Conservation (phyloP, 2,888 invertebrate genomes). For the Xylophagus ater region DNA sequence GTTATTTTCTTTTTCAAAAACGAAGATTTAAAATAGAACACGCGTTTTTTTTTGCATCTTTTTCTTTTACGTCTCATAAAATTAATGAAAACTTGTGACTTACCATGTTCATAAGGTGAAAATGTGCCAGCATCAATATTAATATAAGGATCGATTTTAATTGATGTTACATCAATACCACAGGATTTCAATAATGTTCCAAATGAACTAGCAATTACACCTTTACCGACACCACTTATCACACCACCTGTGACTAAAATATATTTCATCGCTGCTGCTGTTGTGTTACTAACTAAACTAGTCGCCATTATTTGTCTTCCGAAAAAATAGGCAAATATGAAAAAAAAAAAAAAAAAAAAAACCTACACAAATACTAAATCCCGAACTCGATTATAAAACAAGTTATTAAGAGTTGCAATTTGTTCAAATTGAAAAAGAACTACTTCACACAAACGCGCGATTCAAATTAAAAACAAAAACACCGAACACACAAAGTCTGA, state of each 20-base stretch:
- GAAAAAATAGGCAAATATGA: neutral
- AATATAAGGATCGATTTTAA: conserved; percentile 99
- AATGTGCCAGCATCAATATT: conserved; percentile 99
- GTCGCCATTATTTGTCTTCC: too few species aligned
- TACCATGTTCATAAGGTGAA: conserved; percentile 98
- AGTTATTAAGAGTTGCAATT: too few species aligned
- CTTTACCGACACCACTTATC: conserved; percentile 97
- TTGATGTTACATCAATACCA: conserved; percentile 91
- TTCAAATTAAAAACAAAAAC: too few species aligned
- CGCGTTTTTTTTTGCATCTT: too few species aligned
- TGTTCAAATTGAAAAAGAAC: too few species aligned
- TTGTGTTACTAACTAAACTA: neutral
- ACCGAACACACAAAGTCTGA: too few species aligned
- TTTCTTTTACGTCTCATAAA: too few species aligned
- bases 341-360: neutral
- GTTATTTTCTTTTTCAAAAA: too few species aligned
- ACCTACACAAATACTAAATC: neutral
- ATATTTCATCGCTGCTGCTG: conserved; percentile 69
- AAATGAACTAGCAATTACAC: conserved; percentile 89
- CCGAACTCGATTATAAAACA: too few species aligned
- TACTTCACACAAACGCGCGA: too few species aligned
- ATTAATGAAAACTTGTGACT: conserved; percentile 24
- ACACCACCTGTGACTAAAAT: conserved; percentile 98
- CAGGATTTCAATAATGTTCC: conserved; percentile 92
- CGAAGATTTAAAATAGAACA: too few species aligned